phyloP scores from a whole-genome alignment of 2,888 invertebrate genomes.

The Ophioninae sp. region DNA sequence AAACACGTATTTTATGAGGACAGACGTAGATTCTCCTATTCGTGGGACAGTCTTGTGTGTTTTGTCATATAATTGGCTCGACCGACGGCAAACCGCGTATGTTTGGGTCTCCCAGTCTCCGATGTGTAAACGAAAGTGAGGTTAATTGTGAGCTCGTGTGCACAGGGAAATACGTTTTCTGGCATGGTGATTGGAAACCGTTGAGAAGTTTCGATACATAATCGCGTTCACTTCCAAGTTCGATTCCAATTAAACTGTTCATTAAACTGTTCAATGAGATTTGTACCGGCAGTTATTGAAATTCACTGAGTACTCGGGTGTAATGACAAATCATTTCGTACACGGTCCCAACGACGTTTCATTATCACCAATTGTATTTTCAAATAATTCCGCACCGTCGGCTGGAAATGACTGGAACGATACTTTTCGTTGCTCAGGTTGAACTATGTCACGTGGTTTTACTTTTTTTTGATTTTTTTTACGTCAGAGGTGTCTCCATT shows the following conservation, averaged over 20 bases:
- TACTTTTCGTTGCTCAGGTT: too few species aligned
- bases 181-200: background rate
- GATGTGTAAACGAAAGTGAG: conserved; percentile 26
- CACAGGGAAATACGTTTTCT: conserved; percentile 12
- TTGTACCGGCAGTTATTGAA: background rate
- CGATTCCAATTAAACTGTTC: too few species aligned
- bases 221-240: conserved; percentile 24
- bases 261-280: conserved; percentile 31
- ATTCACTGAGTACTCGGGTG: background rate
- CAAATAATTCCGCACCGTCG: too few species aligned
- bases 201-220: conserved; percentile 6
- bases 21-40: background rate
- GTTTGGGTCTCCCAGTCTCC: conserved; percentile 19
- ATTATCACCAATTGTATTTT: background rate
- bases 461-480: too few species aligned
- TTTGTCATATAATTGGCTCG: conserved; percentile 51
- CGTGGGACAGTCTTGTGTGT: conserved; percentile 22
- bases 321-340: conserved; percentile 3
- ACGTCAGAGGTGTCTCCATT: too few species aligned
- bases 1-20: background rate
- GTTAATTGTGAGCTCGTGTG: conserved; percentile 29
- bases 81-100: conserved; percentile 43
- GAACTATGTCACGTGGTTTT: too few species aligned
- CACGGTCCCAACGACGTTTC: background rate
- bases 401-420: too few species aligned